A percentile compares a stretch with the other conserved stretches of the same genome.
Evolutionary conservation across 2,797 vertebrate species (phyloP).

Genomic region (Enoplosus armatus): DNA sequence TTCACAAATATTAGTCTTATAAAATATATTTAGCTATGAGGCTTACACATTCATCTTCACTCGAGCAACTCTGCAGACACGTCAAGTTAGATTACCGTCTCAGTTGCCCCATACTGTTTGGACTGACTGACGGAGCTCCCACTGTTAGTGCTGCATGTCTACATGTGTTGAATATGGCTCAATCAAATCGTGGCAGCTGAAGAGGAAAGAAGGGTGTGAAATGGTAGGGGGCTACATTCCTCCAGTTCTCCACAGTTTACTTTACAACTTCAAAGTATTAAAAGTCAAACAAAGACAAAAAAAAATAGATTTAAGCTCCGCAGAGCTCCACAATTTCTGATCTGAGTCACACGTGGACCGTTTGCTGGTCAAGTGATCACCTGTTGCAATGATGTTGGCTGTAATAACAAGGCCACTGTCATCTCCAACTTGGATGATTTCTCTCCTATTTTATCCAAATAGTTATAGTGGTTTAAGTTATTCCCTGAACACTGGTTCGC

Average conservation of each 20-base stretch:
- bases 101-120: conserved; percentile 48
- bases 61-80: conserved; percentile 53
- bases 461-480: conserved; percentile 86
- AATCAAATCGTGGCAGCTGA: conserved; percentile 70
- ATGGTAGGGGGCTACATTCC: conserved; percentile 73
- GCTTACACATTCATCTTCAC: conserved; percentile 55
- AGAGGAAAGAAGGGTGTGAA: conserved; percentile 65
- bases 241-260: conserved; percentile 77
- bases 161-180: conserved; percentile 75
- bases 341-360: conserved; percentile 49
- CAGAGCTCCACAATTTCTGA: conserved; percentile 54
- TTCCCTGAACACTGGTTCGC: conserved; percentile 86
- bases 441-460: conserved; percentile 67
- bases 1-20: conserved; percentile 60
- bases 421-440: conserved; percentile 58
- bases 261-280: conserved; percentile 72
- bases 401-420: conserved; percentile 63
- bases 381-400: conserved; percentile 52
- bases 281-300: conserved; percentile 36
- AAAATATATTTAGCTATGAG: conserved; percentile 60
- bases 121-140: conserved; percentile 33
- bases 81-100: conserved; percentile 61
- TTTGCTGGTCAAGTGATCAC: conserved; percentile 58
- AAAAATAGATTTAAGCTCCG: conserved; percentile 49
- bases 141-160: conserved; percentile 57